phyloP scores from a whole-genome alignment of 2,888 invertebrate species.

The Stenurella melanura region DNA sequence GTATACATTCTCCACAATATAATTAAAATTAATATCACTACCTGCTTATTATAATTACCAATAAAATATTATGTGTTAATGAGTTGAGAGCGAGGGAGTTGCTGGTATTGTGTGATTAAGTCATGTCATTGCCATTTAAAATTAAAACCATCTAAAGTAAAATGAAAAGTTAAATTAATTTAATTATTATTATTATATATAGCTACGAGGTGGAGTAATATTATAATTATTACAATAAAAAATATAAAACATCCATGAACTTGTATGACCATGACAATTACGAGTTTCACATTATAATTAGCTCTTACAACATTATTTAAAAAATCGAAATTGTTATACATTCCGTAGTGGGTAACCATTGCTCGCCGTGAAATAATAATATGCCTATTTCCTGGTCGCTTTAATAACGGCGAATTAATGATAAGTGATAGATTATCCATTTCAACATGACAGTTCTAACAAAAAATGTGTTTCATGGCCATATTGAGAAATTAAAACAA shows the following conservation, averaged over 20 bases:
- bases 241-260: conserved; percentile 32
- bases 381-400: conserved; percentile 15
- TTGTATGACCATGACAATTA: conserved; percentile 32
- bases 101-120: background rate
- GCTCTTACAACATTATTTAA: conserved; percentile 6
- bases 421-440: background rate
- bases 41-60: background rate
- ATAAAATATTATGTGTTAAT: background rate
- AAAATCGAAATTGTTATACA: conserved; percentile 4
- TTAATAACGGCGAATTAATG: background rate
- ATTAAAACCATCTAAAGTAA: background rate
- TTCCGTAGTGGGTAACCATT: background rate
- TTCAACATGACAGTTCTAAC: conserved; percentile 8
- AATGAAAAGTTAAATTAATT: conserved; percentile 22
- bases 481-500: conserved; percentile 30
- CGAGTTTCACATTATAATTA: conserved; percentile 9
- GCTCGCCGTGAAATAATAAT: background rate
- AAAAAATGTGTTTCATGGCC: conserved; percentile 33
- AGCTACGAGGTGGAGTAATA: conserved; percentile 13
- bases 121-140: conserved; percentile 23
- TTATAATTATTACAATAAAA: conserved; percentile 21
- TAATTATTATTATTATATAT: background rate
- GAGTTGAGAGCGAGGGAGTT: background rate
- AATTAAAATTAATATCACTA: background rate
- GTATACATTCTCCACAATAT: background rate